Evolutionary conservation across 2,113 vertebrate genomes (phyloP).

Genomic region (Plotosus lineatus): DNA sequence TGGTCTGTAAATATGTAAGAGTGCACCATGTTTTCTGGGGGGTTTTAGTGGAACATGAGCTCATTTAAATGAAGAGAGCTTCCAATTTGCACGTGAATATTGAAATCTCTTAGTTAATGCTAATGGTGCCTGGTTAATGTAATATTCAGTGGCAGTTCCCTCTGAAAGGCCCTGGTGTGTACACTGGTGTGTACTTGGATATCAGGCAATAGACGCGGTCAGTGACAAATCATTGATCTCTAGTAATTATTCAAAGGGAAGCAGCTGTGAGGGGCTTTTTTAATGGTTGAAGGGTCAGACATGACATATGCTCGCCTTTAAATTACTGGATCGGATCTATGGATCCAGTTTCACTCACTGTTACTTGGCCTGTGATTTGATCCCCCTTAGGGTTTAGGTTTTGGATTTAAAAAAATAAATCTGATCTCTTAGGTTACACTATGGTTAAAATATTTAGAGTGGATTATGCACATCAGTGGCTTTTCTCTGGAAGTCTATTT

Average conservation of each 20-base stretch:
- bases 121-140: not conserved
- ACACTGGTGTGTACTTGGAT: not conserved
- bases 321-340: slow-evolving; percentile 5
- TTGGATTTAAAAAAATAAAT: slow-evolving; percentile 11
- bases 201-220: not conserved
- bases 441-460: not conserved
- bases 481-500: not conserved
- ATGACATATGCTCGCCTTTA: slow-evolving; percentile 33
- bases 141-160: not conserved
- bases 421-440: not conserved
- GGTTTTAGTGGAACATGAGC: too few relatives aligned
- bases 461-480: not conserved
- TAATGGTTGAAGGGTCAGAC: not conserved
- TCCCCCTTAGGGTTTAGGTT: slow-evolving; percentile 1
- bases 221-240: slow-evolving; percentile 23
- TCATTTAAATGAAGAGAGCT: not conserved
- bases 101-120: not conserved
- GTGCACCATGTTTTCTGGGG: too few relatives aligned
- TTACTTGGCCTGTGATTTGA: not conserved
- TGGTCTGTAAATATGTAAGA: too few relatives aligned
- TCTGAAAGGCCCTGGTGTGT: too few relatives aligned
- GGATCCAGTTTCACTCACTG: slow-evolving; percentile 27
- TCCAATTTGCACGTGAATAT: not conserved
- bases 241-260: slow-evolving; percentile 4
- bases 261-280: slow-evolving; percentile 24